Evolutionary conservation across 2,888 invertebrate genomes (phyloP).

Genomic region (Lutraria lutraria): DNA sequence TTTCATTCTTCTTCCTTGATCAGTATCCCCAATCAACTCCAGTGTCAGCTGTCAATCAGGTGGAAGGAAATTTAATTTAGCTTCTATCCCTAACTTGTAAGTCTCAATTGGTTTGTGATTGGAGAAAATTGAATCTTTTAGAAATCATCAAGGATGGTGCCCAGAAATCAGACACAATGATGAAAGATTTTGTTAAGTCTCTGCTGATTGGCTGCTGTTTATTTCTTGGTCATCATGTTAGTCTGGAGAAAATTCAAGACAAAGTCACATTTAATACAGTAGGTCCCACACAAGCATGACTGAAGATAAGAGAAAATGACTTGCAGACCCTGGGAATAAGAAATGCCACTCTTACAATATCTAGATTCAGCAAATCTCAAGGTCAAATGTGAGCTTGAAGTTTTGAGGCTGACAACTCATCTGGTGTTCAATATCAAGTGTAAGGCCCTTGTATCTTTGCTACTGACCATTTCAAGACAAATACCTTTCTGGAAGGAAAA

Average conservation of each 20-base stretch:
- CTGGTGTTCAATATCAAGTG: too few relatives aligned
- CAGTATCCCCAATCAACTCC: neutral
- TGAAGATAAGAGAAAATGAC: too few relatives aligned
- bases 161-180: neutral
- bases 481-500: too few relatives aligned
- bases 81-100: neutral
- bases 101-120: conserved; percentile 7
- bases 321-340: too few relatives aligned
- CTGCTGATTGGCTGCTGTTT: neutral
- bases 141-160: neutral
- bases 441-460: too few relatives aligned
- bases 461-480: too few relatives aligned
- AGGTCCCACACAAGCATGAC: neutral
- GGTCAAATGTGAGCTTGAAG: too few relatives aligned
- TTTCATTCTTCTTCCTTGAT: neutral
- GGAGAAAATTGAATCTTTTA: conserved; percentile 16
- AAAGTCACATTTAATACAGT: neutral
- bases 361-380: too few relatives aligned
- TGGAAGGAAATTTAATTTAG: conserved; percentile 19
- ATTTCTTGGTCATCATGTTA: neutral
- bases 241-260: neutral
- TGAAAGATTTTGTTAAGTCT: neutral
- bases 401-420: too few relatives aligned
- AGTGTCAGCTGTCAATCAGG: neutral
- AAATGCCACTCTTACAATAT: too few relatives aligned